phyloP scores from a whole-genome alignment of 2,888 invertebrate genomes.

The Leuctra nigra region DNA sequence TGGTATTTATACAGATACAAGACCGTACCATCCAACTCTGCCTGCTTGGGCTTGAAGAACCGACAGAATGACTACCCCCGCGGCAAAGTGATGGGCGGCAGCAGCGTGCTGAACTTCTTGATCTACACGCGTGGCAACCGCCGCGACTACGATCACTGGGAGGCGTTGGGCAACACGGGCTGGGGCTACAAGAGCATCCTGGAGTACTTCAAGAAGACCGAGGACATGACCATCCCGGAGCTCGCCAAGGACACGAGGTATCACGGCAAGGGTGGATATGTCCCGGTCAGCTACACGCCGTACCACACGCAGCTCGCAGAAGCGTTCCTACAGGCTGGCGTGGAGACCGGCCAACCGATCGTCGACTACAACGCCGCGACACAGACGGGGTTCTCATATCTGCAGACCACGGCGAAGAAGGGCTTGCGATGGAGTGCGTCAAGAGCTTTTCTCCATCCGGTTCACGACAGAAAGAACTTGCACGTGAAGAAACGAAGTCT shows the following conservation, averaged over 20 bases:
- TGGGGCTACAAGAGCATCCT: slow-evolving; percentile 68
- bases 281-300: slow-evolving; percentile 49
- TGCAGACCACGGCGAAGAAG: slow-evolving; percentile 52
- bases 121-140: slow-evolving; percentile 63
- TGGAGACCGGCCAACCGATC: slow-evolving; percentile 52
- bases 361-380: slow-evolving; percentile 56
- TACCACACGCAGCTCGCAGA: slow-evolving; percentile 50
- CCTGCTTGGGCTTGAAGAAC: slow-evolving; percentile 68
- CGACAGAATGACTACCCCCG: slow-evolving; percentile 67
- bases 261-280: slow-evolving; percentile 50
- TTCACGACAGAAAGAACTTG: slow-evolving; percentile 52
- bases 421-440: slow-evolving; percentile 62
- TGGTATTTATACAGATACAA: slow-evolving; percentile 79
- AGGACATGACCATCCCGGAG: slow-evolving; percentile 57
- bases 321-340: slow-evolving; percentile 55
- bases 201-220: slow-evolving; percentile 71
- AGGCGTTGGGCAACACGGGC: slow-evolving; percentile 58
- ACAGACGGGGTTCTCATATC: slow-evolving; percentile 53
- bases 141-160: slow-evolving; percentile 73
- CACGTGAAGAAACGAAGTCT: slow-evolving; percentile 50
- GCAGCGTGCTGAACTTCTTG: slow-evolving; percentile 75
- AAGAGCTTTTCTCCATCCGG: slow-evolving; percentile 57
- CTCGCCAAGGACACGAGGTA: slow-evolving; percentile 41
- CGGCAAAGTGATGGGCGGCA: slow-evolving; percentile 60
- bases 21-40: slow-evolving; percentile 65